Conservation (phyloP, 2,888 invertebrate species). For the Melieria omissa region DNA sequence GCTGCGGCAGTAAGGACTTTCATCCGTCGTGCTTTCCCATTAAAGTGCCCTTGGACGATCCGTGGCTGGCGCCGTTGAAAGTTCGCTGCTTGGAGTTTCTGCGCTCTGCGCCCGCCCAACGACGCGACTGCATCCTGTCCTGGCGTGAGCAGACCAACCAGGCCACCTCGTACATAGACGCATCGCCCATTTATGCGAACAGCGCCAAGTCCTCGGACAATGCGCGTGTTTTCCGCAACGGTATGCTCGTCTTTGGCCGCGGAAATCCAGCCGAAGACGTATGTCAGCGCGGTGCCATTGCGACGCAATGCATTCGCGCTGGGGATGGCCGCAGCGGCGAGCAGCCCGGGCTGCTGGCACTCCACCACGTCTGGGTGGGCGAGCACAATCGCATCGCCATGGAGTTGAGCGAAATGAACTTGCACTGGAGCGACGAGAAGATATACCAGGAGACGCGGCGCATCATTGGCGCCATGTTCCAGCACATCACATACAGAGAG, state of each 20-base stretch:
- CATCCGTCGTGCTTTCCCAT: conserved; percentile 91
- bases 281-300: conserved; percentile 78
- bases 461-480: conserved; percentile 83
- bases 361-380: conserved; percentile 66
- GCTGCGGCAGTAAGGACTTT: conserved; percentile 73
- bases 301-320: conserved; percentile 80
- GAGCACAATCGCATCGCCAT: conserved; percentile 76
- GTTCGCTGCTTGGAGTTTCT: conserved; percentile 85
- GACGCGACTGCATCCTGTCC: conserved; percentile 82
- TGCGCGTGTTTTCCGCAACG: conserved; percentile 80
- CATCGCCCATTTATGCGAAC: conserved; percentile 84
- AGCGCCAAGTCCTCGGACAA: conserved; percentile 78
- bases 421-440: conserved; percentile 89
- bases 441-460: conserved; percentile 86
- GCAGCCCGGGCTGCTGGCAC: conserved; percentile 73
- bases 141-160: conserved; percentile 89
- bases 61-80: conserved; percentile 77
- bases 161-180: conserved; percentile 84
- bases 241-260: conserved; percentile 75
- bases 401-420: conserved; percentile 78
- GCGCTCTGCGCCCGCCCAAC: conserved; percentile 82
- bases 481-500: conserved; percentile 86
- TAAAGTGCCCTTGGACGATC: conserved; percentile 77
- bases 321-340: conserved; percentile 84
- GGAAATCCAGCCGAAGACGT: conserved; percentile 76